These are phyloP conservation scores for Alcedo atthis DNA, from an alignment of 2,797 vertebrate species.

Conservation along the genomic window DNA sequence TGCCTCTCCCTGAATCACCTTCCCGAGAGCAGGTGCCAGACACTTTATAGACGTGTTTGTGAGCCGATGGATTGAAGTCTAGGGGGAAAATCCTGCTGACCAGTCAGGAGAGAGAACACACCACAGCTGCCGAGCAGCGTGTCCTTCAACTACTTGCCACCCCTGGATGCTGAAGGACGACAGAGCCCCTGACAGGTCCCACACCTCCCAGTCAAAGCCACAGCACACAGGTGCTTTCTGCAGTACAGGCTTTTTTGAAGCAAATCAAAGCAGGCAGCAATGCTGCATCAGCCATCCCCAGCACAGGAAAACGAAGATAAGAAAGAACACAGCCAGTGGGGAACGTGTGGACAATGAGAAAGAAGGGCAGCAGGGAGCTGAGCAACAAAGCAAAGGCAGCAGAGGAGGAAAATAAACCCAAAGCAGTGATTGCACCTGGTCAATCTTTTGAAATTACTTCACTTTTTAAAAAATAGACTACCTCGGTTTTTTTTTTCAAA, in stretches of 20 bases:
- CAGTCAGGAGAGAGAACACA: not conserved
- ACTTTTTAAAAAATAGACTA: not conserved
- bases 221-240: not conserved
- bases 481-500: not conserved
- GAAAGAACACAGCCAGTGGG: not conserved
- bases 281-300: not conserved
- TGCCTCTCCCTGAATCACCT: slow-evolving; percentile 17
- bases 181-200: not conserved
- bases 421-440: not conserved
- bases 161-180: slow-evolving; percentile 2
- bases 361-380: not conserved
- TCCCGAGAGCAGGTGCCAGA: not conserved
- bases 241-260: not conserved
- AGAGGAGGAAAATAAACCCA: not conserved
- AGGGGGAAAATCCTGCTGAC: slow-evolving; percentile 47
- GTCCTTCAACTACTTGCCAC: slow-evolving; percentile 32
- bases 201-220: not conserved
- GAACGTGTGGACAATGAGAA: not conserved
- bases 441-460: not conserved
- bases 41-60: slow-evolving; percentile 24
- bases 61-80: not conserved
- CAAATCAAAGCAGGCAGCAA: not conserved
- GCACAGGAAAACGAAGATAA: not conserved
- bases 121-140: slow-evolving; percentile 24
- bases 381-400: not conserved